Percentiles rank a stretch among this genome's conserved stretches.
Conservation (phyloP, 2,888 invertebrate genomes). For the Spilarctia lutea region DNA sequence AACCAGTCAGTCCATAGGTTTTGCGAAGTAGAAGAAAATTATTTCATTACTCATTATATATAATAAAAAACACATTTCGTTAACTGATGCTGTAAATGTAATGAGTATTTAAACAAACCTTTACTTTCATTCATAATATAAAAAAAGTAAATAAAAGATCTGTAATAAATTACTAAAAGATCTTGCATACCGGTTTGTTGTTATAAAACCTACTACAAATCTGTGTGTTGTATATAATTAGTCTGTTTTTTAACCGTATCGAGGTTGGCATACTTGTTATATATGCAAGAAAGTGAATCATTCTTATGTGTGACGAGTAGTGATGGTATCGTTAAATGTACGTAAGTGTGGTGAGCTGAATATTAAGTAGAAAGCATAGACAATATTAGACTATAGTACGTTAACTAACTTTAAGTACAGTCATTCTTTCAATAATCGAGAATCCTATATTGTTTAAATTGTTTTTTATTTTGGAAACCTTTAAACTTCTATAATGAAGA, state of each 20-base stretch:
- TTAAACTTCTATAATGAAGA: neutral
- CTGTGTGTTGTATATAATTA: conserved; percentile 7
- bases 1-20: too few relatives aligned
- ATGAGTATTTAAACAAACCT: neutral
- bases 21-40: too few relatives aligned
- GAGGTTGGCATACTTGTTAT: neutral
- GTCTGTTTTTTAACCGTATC: conserved; percentile 3
- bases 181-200: neutral
- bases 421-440: too few relatives aligned
- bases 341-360: neutral
- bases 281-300: conserved; percentile 17
- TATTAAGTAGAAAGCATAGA: neutral
- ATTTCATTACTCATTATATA: neutral
- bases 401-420: neutral
- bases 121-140: neutral
- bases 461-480: neutral
- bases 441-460: too few relatives aligned
- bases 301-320: conserved; percentile 1
- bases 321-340: conserved; percentile 4
- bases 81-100: neutral
- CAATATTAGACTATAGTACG: neutral
- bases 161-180: neutral
- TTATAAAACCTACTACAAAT: neutral
- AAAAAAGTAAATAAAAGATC: neutral
- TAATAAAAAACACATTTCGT: neutral